Conservation (phyloP, 2,888 invertebrate species). For the Camptogramma bilineatum region DNA sequence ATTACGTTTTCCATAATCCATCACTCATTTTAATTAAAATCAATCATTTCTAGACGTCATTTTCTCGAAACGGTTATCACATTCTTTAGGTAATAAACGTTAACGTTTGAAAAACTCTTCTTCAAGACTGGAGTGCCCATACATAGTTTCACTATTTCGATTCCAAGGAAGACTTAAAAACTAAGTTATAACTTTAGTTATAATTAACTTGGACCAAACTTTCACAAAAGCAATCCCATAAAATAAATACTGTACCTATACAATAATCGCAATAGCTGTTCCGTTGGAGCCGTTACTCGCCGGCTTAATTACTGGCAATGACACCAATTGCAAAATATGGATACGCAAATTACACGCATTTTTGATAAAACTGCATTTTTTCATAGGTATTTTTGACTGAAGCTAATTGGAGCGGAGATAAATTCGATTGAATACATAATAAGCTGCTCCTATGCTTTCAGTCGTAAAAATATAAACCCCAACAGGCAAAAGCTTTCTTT, state of each 20-base stretch:
- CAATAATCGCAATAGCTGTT: constrained; percentile 22
- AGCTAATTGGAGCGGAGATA: not conserved
- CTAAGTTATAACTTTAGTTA: too few species aligned
- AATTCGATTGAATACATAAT: not conserved
- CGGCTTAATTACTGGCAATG: constrained; percentile 33
- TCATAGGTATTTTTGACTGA: not conserved
- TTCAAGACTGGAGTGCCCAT: too few species aligned
- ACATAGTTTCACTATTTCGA: too few species aligned
- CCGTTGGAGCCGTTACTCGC: constrained; percentile 26
- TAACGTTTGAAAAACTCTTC: too few species aligned
- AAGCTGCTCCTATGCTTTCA: not conserved
- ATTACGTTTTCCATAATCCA: too few species aligned
- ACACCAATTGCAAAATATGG: constrained; percentile 34
- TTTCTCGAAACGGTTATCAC: too few species aligned
- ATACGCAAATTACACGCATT: constrained; percentile 29
- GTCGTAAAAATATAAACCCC: not conserved
- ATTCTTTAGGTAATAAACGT: too few species aligned
- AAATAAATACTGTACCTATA: constrained; percentile 16
- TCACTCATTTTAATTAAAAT: too few species aligned
- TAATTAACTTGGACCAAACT: constrained; percentile 11
- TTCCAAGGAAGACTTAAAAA: too few species aligned
- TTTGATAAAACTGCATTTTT: constrained; percentile 21
- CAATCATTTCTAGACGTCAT: too few species aligned
- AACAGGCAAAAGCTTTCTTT: constrained; percentile 13
- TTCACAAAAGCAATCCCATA: constrained; percentile 16